phyloP scores from a whole-genome alignment of 2,797 vertebrate genomes.

The Vultur gryphus region DNA sequence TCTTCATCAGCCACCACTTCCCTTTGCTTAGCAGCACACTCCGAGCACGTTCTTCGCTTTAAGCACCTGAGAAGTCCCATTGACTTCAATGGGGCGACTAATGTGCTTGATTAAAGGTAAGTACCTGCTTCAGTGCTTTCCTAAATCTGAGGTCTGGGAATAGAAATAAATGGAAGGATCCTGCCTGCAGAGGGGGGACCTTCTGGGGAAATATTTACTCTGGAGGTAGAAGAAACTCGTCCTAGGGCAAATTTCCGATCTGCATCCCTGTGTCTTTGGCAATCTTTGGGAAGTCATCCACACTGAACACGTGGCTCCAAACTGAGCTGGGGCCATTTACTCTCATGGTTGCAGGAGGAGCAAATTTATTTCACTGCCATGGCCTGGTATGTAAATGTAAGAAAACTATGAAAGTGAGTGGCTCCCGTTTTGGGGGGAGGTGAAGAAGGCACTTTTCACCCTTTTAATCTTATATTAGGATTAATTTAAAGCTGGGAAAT shows the following conservation, averaged over 20 bases:
- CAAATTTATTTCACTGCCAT: neutral
- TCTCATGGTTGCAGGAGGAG: neutral
- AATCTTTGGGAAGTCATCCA: neutral
- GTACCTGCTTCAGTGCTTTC: constrained; percentile 29
- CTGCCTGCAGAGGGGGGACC: neutral
- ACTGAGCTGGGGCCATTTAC: neutral
- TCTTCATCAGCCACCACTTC: constrained; percentile 35
- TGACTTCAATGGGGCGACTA: constrained; percentile 54
- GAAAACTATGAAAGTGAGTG: neutral
- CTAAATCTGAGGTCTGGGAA: constrained; percentile 8
- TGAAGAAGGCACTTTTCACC: neutral
- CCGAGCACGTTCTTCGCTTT: neutral
- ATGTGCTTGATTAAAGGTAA: constrained; percentile 60
- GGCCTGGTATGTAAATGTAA: neutral
- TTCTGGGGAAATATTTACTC: neutral
- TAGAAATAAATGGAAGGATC: neutral
- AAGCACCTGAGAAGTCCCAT: constrained; percentile 49
- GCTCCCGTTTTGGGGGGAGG: neutral
- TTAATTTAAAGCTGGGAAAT: neutral
- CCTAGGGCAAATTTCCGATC: neutral
- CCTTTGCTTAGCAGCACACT: neutral
- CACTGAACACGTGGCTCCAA: neutral
- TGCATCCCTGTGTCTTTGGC: neutral
- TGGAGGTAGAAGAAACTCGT: neutral
- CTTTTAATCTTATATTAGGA: neutral